Percentiles rank a stretch among this genome's conserved stretches.
Evolutionary conservation across 2,888 invertebrate genomes (phyloP).

Genomic region (Drosophila setosimentum): DNA sequence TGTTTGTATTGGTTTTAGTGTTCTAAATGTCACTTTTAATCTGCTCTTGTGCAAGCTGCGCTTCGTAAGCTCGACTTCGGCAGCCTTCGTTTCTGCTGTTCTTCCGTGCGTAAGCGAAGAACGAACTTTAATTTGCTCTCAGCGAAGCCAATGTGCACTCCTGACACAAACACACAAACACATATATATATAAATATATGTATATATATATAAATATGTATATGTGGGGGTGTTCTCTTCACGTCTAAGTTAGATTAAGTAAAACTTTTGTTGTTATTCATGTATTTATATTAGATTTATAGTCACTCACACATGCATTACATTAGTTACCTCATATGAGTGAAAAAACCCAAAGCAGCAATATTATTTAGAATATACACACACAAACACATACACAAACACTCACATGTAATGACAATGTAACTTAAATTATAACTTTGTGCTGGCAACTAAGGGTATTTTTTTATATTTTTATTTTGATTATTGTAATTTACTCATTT

Average conservation of each 20-base stretch:
- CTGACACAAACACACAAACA: slow-evolving; percentile 11
- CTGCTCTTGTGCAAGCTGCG: slow-evolving; percentile 17
- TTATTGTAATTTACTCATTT: slow-evolving; percentile 64
- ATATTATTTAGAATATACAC: slow-evolving; percentile 14
- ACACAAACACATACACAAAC: not conserved
- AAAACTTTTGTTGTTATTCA: slow-evolving; percentile 1
- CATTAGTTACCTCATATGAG: slow-evolving; percentile 17
- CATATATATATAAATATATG: no score
- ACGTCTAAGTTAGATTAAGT: not conserved
- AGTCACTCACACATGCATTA: slow-evolving; percentile 24
- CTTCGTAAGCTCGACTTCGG: slow-evolving; percentile 1
- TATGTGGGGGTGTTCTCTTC: not conserved
- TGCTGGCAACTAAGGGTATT: slow-evolving; percentile 24
- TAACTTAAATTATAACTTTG: slow-evolving; percentile 45
- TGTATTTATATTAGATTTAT: slow-evolving; percentile 3
- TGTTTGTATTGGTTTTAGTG: slow-evolving; percentile 1
- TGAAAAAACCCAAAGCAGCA: slow-evolving; percentile 30
- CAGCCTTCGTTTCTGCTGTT: not conserved
- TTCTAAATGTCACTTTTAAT: slow-evolving; percentile 22
- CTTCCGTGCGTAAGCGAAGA: not conserved
- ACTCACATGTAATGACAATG: slow-evolving; percentile 18
- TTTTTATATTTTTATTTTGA: slow-evolving; percentile 17
- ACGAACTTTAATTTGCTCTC: slow-evolving; percentile 33
- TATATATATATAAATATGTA: not conserved
- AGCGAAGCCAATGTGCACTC: slow-evolving; percentile 25